Evolutionary conservation across 2,888 invertebrate species (phyloP), one percentile per base, ranked within the genome.

Genomic region (Trimorus sp.): DNA sequence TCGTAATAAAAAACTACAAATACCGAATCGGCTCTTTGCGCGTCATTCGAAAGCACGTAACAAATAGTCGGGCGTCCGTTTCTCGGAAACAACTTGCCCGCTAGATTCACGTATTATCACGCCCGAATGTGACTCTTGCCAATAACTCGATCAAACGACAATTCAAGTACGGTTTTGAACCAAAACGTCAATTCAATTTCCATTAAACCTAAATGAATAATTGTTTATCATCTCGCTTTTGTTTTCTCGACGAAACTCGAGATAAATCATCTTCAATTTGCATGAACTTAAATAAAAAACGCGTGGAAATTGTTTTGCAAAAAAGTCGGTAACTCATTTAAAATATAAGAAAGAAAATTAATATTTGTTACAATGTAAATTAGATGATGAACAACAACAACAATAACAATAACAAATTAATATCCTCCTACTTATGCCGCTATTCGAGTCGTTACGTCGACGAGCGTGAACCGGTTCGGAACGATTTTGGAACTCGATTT

Each of bases 1-100:
- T 66, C 60, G 74, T 65, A 75, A 80, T 75, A 80, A 65, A 80
- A 54, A 80, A 80, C 80, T 80, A 75, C 60, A 80, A 60, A 36
- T 68, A 75, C 75, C 75, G 80, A 80, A 80, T 70, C 37, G 48
- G 59, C 69, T 63, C 74, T 79, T 56, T 56, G 26, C 40, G 16
- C 38, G 12, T 38, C 45, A 66, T 14, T 56, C 26, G 26, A 26
- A 4, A 4, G 1, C 26, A 26, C 26, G 26, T 26, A 4, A 26
- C n/a, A n/a, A n/a, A n/a, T n/a, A n/a, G n/a, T n/a, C n/a, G n/a
- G n/a, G n/a, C n/a, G n/a, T n/a, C n/a, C n/a, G n/a, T n/a, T n/a
- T n/a, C n/a, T n/a, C n/a, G n/a, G n/a, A n/a, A n/a, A n/a, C n/a
- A n/a, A n/a, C n/a, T n/a, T n/a, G n/a, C n/a, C n/a, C n/a, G n/a